A percentile compares a stretch with the other conserved stretches of the same genome.
Conservation (phyloP, 2,888 invertebrate species). For the Leucophenga montana region DNA sequence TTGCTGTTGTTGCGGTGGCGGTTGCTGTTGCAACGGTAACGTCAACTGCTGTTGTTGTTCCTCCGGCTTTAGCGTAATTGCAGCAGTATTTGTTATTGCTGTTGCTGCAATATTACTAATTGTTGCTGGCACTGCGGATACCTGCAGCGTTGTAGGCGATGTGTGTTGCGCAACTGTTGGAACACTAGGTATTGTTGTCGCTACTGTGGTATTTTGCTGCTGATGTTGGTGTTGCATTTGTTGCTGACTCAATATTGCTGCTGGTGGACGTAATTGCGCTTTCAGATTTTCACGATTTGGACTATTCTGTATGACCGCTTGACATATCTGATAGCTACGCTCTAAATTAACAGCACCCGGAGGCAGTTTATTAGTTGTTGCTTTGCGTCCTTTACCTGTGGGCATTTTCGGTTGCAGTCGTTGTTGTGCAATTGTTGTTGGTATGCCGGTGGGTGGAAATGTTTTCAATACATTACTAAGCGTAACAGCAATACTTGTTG, state of each 20-base stretch:
- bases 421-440: constrained; percentile 72
- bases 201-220: constrained; percentile 14
- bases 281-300: constrained; percentile 90
- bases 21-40: constrained; percentile 36
- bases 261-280: constrained; percentile 89
- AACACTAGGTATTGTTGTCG: constrained; percentile 28
- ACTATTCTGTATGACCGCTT: constrained; percentile 94
- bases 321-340: constrained; percentile 94
- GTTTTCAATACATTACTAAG: constrained; percentile 65
- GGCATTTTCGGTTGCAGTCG: constrained; percentile 67
- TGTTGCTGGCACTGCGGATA: constrained; percentile 24
- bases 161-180: no score
- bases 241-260: constrained; percentile 77
- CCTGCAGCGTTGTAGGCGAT: constrained; percentile 19
- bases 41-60: background rate
- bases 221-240: constrained; percentile 43
- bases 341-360: constrained; percentile 94
- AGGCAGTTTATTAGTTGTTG: constrained; percentile 81
- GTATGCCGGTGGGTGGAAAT: constrained; percentile 67
- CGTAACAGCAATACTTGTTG: constrained; percentile 73
- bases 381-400: constrained; percentile 70
- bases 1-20: constrained; percentile 51
- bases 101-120: constrained; percentile 24
- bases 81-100: constrained; percentile 22
- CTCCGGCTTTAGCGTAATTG: constrained; percentile 28